A percentile compares a stretch with the other conserved stretches of the same genome.
These are phyloP conservation scores for Verasper variegatus DNA, from an alignment of 2,113 vertebrate genomes.

Conservation along the genomic window DNA sequence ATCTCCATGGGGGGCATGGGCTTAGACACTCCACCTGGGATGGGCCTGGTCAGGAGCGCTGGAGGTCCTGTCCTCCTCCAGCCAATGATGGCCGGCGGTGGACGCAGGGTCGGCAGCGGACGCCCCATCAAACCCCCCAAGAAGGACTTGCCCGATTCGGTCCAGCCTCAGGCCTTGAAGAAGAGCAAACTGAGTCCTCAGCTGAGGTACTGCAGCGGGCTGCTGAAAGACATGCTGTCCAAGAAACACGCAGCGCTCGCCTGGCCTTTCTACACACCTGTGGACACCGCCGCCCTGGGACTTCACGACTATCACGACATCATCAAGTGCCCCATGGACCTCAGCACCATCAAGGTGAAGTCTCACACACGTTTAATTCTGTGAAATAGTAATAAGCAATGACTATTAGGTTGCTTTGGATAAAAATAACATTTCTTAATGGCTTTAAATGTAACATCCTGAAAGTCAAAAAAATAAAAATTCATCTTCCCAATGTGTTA, in stretches of 20 bases:
- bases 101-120: constrained; percentile 88
- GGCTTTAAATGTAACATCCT: no score
- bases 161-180: constrained; percentile 87
- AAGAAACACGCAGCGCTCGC: constrained; percentile 95
- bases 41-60: constrained; percentile 67
- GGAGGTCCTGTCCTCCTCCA: constrained; percentile 73
- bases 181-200: constrained; percentile 89
- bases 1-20: constrained; percentile 74
- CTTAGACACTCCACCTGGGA: constrained; percentile 69
- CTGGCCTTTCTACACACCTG: constrained; percentile 97
- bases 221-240: constrained; percentile 93
- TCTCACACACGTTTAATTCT: not conserved
- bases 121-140: constrained; percentile 93
- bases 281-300: constrained; percentile 89
- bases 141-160: constrained; percentile 92
- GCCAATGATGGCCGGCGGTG: constrained; percentile 62
- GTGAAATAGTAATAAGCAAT: no score
- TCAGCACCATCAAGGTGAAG: constrained; percentile 89
- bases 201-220: constrained; percentile 91
- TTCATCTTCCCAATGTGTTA: not conserved
- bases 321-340: constrained; percentile 97
- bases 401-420: not conserved
- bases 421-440: no score
- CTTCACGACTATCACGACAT: constrained; percentile 96
- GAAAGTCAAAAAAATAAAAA: not conserved